A percentile compares a stretch with the other conserved stretches of the same genome.
These are phyloP conservation scores for Pipa parva DNA, from an alignment of 2,113 vertebrate species.

Conservation along the genomic window DNA sequence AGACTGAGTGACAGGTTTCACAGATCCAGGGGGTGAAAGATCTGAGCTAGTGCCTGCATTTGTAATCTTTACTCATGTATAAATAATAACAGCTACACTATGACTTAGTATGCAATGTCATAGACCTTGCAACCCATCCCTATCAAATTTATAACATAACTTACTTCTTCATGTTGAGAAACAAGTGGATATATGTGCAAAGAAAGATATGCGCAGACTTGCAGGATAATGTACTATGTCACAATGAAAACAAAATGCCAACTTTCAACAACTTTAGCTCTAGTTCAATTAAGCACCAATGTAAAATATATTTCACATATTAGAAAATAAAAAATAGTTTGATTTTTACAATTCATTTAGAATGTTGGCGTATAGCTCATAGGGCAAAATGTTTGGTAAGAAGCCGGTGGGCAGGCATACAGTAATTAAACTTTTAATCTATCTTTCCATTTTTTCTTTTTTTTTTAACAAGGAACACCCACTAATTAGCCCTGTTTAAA, in stretches of 20 bases:
- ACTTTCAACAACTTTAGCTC: too few relatives aligned
- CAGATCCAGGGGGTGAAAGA: slow-evolving; percentile 80
- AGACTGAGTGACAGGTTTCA: slow-evolving; percentile 85
- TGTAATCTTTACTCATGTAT: slow-evolving; percentile 84
- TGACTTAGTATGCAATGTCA: slow-evolving; percentile 79
- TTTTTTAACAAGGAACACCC: background rate
- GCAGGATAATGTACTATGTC: background rate
- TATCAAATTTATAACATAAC: slow-evolving; percentile 30
- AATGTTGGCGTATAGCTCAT: too few relatives aligned
- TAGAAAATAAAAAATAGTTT: too few relatives aligned
- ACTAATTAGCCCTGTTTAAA: background rate
- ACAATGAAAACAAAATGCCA: background rate
- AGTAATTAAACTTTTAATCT: background rate
- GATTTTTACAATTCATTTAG: too few relatives aligned
- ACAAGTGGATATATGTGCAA: slow-evolving; percentile 31
- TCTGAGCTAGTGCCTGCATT: slow-evolving; percentile 80
- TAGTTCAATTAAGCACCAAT: too few relatives aligned
- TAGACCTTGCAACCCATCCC: slow-evolving; percentile 60
- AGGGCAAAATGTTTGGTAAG: background rate
- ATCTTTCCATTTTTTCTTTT: too few relatives aligned
- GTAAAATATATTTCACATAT: too few relatives aligned
- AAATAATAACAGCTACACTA: slow-evolving; percentile 80
- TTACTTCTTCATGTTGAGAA: slow-evolving; percentile 27
- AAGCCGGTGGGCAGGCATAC: too few relatives aligned
- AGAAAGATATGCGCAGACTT: slow-evolving; percentile 36